Conservation (phyloP, 1,140 invertebrate genomes). For the Calliopsis andreniformis region DNA sequence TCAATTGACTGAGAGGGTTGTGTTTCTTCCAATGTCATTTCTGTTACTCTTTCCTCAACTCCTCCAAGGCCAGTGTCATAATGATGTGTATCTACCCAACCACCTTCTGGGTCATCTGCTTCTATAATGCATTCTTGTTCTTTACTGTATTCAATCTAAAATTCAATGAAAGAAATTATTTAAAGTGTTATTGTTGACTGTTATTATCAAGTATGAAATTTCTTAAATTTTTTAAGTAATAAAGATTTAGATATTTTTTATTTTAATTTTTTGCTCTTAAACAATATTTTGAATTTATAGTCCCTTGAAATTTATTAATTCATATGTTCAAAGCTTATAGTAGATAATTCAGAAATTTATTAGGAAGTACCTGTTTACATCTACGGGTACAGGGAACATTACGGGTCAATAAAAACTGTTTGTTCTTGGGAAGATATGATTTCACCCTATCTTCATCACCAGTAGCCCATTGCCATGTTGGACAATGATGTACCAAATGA, state of each 20-base stretch:
- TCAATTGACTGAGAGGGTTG: slow-evolving; percentile 58
- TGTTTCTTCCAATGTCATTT: slow-evolving; percentile 84
- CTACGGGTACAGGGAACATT: slow-evolving; percentile 97
- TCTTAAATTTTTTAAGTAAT: too few relatives aligned
- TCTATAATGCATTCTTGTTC: slow-evolving; percentile 95
- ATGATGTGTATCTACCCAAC: slow-evolving; percentile 99
- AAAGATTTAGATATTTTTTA: too few relatives aligned
- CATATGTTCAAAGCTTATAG: too few relatives aligned
- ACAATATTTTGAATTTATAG: too few relatives aligned
- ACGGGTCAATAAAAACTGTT: slow-evolving; percentile 98
- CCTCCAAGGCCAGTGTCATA: slow-evolving; percentile 84
- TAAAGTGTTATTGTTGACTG: slow-evolving; percentile 38
- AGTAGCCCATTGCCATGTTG: slow-evolving; percentile 99
- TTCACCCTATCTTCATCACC: slow-evolving; percentile 94
- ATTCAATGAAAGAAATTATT: slow-evolving; percentile 46
- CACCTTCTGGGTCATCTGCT: slow-evolving; percentile 93
- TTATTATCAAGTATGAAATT: too few relatives aligned
- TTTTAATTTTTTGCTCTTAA: too few relatives aligned
- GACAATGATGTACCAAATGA: slow-evolving; percentile 99
- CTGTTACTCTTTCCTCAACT: slow-evolving; percentile 88
- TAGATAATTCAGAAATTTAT: background rate
- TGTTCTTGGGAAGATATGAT: slow-evolving; percentile 95
- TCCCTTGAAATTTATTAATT: too few relatives aligned
- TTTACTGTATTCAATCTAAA: slow-evolving; percentile 93
- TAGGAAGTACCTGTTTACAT: slow-evolving; percentile 90